Percentiles rank a stretch among this genome's conserved stretches.
Evolutionary conservation across 2,113 vertebrate species (phyloP).

Genomic region (Megaptera novaeangliae): DNA sequence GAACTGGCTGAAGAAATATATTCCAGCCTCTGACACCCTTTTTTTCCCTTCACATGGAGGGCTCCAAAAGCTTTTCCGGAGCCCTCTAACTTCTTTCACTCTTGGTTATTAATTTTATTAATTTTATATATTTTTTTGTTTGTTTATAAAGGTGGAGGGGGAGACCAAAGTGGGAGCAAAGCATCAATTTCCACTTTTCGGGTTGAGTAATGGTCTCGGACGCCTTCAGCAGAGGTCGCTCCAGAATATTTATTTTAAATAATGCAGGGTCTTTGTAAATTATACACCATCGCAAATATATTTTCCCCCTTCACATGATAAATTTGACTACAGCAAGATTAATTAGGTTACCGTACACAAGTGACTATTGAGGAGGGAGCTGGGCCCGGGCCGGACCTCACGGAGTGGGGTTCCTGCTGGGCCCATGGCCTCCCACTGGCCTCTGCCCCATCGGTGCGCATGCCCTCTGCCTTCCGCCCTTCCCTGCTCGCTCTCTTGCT

Average conservation of each 20-base stretch:
- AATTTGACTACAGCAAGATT: slow-evolving; percentile 78
- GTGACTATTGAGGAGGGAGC: slow-evolving; percentile 56
- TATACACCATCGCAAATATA: slow-evolving; percentile 79
- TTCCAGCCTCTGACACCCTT: slow-evolving; percentile 95
- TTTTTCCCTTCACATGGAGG: slow-evolving; percentile 83
- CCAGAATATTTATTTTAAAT: slow-evolving; percentile 80
- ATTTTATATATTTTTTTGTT: slow-evolving; percentile 71
- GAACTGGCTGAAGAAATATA: slow-evolving; percentile 97
- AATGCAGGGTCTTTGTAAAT: slow-evolving; percentile 81
- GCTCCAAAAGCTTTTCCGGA: slow-evolving; percentile 78
- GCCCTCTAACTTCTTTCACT: slow-evolving; percentile 77
- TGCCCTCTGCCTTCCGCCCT: background rate
- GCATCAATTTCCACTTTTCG: slow-evolving; percentile 75
- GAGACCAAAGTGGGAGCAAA: slow-evolving; percentile 67
- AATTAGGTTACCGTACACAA: slow-evolving; percentile 74
- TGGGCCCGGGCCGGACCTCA: slow-evolving; percentile 37
- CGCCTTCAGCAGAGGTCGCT: slow-evolving; percentile 63
- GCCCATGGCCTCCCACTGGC: background rate
- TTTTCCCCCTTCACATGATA: slow-evolving; percentile 80
- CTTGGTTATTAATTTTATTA: slow-evolving; percentile 78
- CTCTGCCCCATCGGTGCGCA: background rate
- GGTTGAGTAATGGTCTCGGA: slow-evolving; percentile 75
- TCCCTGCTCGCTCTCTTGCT: background rate
- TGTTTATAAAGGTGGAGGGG: slow-evolving; percentile 44
- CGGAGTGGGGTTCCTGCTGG: background rate